Percentiles rank a stretch among this genome's conserved stretches.
Evolutionary conservation across 2,888 invertebrate species (phyloP).

Genomic region (Rhagium mordax): DNA sequence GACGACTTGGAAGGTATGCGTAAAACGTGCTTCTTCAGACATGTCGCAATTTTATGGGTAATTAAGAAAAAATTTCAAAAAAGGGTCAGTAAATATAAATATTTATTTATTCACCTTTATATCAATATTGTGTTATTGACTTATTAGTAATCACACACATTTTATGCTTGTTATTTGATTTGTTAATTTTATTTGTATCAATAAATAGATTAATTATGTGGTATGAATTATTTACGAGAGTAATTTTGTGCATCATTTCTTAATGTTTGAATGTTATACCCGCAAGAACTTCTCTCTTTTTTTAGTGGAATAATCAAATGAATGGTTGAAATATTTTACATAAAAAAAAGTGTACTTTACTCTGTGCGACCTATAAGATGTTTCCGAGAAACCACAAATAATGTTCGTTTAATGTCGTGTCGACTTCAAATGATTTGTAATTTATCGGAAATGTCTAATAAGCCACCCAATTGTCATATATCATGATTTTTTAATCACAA

Average conservation of each 20-base stretch:
- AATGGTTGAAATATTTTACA: no score
- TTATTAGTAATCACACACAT: constrained; percentile 42
- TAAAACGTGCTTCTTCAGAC: neutral
- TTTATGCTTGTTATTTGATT: constrained; percentile 51
- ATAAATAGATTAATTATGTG: constrained; percentile 40
- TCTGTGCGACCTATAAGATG: no score
- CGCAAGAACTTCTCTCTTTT: neutral
- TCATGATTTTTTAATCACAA: no score
- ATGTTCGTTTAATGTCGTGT: no score
- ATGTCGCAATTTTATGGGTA: neutral
- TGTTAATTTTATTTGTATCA: constrained; percentile 51
- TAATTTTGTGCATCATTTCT: neutral
- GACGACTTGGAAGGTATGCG: neutral
- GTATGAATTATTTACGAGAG: neutral
- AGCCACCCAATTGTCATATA: no score
- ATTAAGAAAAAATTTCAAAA: neutral
- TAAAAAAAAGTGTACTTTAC: no score
- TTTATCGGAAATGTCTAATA: no score
- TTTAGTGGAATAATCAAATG: neutral
- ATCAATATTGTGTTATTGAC: constrained; percentile 34
- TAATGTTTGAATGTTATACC: neutral
- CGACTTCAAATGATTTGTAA: no score
- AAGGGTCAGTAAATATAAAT: constrained; percentile 40
- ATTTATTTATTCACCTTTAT: constrained; percentile 43
- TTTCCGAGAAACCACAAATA: no score